These are phyloP conservation scores for Xestia rhomboidea DNA, from an alignment of 2,888 invertebrate genomes.

Conservation along the genomic window DNA sequence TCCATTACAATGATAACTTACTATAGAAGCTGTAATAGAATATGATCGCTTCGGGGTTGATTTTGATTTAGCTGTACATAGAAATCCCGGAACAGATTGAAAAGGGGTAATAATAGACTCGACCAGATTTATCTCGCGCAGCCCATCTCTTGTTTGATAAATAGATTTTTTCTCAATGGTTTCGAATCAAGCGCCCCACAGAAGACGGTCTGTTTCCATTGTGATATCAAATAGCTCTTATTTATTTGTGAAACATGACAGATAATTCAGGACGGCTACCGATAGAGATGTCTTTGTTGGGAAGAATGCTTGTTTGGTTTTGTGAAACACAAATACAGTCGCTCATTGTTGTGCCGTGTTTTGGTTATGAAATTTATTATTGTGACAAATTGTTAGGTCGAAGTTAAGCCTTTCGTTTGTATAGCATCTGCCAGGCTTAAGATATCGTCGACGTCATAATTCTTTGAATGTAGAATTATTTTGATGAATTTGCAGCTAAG, in stretches of 20 bases:
- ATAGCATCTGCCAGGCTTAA: conserved; percentile 77
- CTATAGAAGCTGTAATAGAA: conserved; percentile 61
- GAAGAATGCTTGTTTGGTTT: conserved; percentile 84
- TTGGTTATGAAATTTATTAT: conserved; percentile 88
- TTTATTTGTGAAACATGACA: conserved; percentile 89
- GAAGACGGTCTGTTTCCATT: conserved; percentile 82
- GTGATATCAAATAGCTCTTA: conserved; percentile 86
- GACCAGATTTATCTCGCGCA: conserved; percentile 82
- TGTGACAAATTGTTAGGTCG: conserved; percentile 88
- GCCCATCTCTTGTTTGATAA: conserved; percentile 88
- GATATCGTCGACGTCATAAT: conserved; percentile 72
- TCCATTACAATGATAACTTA: conserved; percentile 58
- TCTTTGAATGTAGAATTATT: conserved; percentile 73
- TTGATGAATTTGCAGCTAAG: conserved; percentile 66
- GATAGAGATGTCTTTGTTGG: conserved; percentile 87
- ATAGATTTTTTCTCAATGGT: conserved; percentile 85
- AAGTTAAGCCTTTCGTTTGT: conserved; percentile 84
- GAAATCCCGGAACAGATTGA: conserved; percentile 76
- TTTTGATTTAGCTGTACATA: conserved; percentile 66
- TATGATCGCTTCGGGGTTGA: conserved; percentile 66
- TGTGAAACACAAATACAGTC: conserved; percentile 81
- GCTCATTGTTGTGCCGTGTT: conserved; percentile 84
- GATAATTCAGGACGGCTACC: conserved; percentile 87
- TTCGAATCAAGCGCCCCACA: conserved; percentile 80
- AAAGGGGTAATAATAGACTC: conserved; percentile 88